These are phyloP conservation scores for Ophioninae sp. DNA, from an alignment of 2,888 invertebrate genomes.

Conservation along the genomic window DNA sequence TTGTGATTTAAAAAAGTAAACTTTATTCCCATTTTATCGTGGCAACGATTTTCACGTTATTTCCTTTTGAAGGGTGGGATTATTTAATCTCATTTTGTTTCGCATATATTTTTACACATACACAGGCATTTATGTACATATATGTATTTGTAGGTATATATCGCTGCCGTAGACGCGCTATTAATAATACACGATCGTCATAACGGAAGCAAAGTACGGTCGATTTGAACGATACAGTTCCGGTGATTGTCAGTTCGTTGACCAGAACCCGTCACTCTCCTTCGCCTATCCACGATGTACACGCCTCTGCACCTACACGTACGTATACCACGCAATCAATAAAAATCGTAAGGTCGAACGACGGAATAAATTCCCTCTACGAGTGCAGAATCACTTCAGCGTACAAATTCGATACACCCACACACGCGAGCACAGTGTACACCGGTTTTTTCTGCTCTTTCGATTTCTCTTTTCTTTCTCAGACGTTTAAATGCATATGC, in stretches of 20 bases:
- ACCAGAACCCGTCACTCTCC: constrained; percentile 28
- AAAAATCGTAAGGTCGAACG: background rate
- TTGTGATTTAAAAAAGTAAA: background rate
- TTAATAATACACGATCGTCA: constrained; percentile 53
- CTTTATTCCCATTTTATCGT: background rate
- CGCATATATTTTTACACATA: background rate
- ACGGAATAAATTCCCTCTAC: background rate
- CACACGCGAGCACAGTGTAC: background rate
- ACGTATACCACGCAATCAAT: background rate
- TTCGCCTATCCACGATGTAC: background rate
- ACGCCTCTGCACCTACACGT: background rate
- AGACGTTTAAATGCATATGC: background rate
- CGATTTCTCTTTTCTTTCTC: background rate
- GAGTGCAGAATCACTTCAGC: background rate
- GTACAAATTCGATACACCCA: background rate
- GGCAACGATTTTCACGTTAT: background rate
- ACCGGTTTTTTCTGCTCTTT: background rate
- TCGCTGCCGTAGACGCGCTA: background rate
- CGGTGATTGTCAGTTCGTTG: constrained; percentile 59
- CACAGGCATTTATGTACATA: background rate
- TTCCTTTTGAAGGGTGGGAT: background rate
- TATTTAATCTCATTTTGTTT: background rate
- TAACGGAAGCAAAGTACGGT: constrained; percentile 57
- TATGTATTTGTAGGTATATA: background rate
- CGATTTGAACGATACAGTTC: constrained; percentile 55